Percentiles rank a stretch among this genome's conserved stretches.
Evolutionary conservation across 2,797 vertebrate species (phyloP).

Genomic region (Rhincodon typus): DNA sequence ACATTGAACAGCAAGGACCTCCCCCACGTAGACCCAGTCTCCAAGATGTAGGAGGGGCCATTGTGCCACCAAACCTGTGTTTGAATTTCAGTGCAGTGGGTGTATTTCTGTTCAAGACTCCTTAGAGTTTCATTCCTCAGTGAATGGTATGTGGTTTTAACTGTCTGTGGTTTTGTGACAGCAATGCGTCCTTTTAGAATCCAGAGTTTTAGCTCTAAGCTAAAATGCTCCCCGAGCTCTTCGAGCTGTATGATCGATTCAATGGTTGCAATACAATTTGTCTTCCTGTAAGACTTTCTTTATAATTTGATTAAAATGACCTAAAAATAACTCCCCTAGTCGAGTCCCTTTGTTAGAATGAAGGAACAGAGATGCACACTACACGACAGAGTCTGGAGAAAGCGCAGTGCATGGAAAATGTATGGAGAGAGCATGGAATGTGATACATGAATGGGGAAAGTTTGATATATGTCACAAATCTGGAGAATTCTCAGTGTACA

Average conservation of each 20-base stretch:
- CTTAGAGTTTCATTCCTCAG: slow-evolving; percentile 24
- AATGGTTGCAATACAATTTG: slow-evolving; percentile 38
- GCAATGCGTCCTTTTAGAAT: slow-evolving; percentile 17
- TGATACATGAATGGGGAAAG: not conserved
- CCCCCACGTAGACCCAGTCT: not conserved
- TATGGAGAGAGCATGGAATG: not conserved
- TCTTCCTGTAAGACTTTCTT: slow-evolving; percentile 38
- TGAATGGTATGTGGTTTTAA: slow-evolving; percentile 35
- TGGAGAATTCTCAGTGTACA: not conserved
- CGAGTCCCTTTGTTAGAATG: not conserved
- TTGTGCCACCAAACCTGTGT: not conserved
- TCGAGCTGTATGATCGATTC: slow-evolving; percentile 33
- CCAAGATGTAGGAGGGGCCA: slow-evolving; percentile 16
- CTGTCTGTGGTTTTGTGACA: slow-evolving; percentile 34
- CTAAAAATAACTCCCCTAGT: not conserved
- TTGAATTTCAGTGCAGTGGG: slow-evolving; percentile 33
- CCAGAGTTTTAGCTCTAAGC: slow-evolving; percentile 33
- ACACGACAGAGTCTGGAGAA: not conserved
- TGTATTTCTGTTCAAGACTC: slow-evolving; percentile 30
- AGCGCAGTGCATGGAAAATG: not conserved
- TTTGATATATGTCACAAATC: not conserved
- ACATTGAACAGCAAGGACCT: not conserved
- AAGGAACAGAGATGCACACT: not conserved
- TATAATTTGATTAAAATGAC: slow-evolving; percentile 37
- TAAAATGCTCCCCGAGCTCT: slow-evolving; percentile 34